Conservation (phyloP, 35 echinoderm and acorn worm species). For the Ophiothrix spiculata region DNA sequence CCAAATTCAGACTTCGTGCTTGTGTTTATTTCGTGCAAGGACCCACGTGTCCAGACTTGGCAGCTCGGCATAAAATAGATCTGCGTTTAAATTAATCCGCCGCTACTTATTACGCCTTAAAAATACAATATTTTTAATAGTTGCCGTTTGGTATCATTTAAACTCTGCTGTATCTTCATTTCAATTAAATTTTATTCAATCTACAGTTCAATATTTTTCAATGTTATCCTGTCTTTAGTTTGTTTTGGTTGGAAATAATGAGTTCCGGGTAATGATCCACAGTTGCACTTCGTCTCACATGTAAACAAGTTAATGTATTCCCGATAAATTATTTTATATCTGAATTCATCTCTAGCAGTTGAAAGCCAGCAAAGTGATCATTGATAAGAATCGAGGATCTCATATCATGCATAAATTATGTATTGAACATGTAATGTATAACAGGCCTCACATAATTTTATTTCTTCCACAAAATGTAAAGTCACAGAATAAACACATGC, state of each 20-base stretch:
- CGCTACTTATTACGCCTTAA: not conserved
- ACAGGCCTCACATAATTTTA: no score
- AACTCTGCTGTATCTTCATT: not conserved
- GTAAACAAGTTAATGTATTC: conserved; percentile 5
- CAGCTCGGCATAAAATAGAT: conserved; percentile 2
- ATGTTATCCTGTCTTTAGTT: not conserved
- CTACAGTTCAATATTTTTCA: not conserved
- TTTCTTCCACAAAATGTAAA: no score
- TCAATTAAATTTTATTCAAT: not conserved
- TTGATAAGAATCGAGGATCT: not conserved
- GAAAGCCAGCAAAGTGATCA: not conserved
- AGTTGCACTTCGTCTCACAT: not conserved
- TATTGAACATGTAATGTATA: no score
- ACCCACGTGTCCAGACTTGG: conserved; percentile 9
- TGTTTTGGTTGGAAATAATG: not conserved
- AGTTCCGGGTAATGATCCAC: not conserved
- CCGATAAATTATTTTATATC: not conserved
- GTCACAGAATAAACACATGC: no score
- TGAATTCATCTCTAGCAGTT: not conserved
- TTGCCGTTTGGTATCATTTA: not conserved
- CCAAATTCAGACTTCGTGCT: not conserved
- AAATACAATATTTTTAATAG: not conserved
- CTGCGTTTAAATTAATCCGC: not conserved
- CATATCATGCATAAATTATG: no score
- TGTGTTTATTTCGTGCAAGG: conserved; percentile 1